phyloP scores from a whole-genome alignment of 2,797 vertebrate genomes.

The Schizothorax lantsangensis region DNA sequence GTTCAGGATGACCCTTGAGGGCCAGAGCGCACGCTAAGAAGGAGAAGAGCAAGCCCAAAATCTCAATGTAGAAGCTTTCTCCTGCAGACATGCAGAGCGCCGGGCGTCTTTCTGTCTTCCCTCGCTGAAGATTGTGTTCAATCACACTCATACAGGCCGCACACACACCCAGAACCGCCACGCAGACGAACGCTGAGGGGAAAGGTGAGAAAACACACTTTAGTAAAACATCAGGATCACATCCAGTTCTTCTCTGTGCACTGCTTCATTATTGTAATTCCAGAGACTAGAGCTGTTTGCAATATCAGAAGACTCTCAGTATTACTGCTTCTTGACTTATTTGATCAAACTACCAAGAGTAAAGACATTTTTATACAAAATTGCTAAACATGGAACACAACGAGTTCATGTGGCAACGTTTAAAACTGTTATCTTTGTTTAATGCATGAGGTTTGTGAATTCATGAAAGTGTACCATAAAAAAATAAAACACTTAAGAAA shows the following conservation, averaged over 20 bases:
- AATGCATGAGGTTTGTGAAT: neutral
- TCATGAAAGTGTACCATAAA: neutral
- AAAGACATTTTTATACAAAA: neutral
- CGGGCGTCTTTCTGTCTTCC: neutral
- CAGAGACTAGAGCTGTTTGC: neutral
- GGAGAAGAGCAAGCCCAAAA: conserved; percentile 59
- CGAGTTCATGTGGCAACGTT: neutral
- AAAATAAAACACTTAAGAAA: too few species aligned
- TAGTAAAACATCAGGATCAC: neutral
- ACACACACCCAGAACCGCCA: conserved; percentile 51
- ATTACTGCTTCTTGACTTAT: neutral
- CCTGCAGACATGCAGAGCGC: conserved; percentile 37
- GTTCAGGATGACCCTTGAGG: neutral
- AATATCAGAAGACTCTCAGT: neutral
- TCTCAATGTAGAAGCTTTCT: conserved; percentile 65
- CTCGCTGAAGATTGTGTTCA: conserved; percentile 52
- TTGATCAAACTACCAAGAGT: neutral
- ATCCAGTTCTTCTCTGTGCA: too few species aligned
- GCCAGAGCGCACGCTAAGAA: conserved; percentile 27
- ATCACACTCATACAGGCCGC: conserved; percentile 60
- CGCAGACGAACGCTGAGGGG: conserved; percentile 48
- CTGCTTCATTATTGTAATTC: neutral
- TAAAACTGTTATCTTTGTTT: neutral
- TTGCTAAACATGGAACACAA: neutral
- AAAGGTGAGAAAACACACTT: neutral